Conservation (phyloP, 2,113 vertebrate genomes). For the Calidris pygmaea region DNA sequence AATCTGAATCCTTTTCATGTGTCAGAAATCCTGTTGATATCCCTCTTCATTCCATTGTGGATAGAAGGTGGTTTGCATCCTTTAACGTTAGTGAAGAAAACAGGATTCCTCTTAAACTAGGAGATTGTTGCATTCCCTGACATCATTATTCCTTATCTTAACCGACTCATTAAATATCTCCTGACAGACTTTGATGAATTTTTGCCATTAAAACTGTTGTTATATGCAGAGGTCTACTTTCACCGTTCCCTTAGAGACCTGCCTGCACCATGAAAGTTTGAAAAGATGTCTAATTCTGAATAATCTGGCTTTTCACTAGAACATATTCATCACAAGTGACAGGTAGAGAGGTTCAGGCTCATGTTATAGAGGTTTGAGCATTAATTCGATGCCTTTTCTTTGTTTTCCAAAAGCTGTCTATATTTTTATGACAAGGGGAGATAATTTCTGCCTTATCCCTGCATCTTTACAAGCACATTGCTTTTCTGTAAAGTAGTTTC, state of each 20-base stretch:
- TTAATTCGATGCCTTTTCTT: conserved; percentile 58
- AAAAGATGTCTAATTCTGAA: conserved; percentile 57
- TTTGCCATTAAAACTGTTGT: conserved; percentile 69
- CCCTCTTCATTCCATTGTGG: neutral
- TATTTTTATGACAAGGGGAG: conserved; percentile 59
- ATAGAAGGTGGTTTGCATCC: neutral
- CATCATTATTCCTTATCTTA: conserved; percentile 52
- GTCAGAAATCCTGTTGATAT: neutral
- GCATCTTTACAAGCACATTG: conserved; percentile 13
- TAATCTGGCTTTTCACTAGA: conserved; percentile 58
- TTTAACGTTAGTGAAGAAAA: conserved; percentile 20
- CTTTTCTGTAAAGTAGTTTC: neutral
- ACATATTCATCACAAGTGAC: conserved; percentile 61
- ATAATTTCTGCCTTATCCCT: conserved; percentile 41
- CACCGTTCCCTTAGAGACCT: conserved; percentile 45
- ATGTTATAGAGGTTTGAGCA: conserved; percentile 29
- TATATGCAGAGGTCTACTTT: conserved; percentile 49
- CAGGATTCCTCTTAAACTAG: conserved; percentile 15
- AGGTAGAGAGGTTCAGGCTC: conserved; percentile 27
- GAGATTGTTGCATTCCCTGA: neutral
- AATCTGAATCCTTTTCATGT: neutral
- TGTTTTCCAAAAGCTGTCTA: conserved; percentile 53
- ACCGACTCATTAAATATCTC: conserved; percentile 61
- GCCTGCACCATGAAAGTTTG: conserved; percentile 49
- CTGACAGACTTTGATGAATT: conserved; percentile 67